Evolutionary conservation across 2,113 vertebrate species (phyloP), one percentile per base, ranked within the genome.

Genomic region (Oncorhynchus gorbuscha): DNA sequence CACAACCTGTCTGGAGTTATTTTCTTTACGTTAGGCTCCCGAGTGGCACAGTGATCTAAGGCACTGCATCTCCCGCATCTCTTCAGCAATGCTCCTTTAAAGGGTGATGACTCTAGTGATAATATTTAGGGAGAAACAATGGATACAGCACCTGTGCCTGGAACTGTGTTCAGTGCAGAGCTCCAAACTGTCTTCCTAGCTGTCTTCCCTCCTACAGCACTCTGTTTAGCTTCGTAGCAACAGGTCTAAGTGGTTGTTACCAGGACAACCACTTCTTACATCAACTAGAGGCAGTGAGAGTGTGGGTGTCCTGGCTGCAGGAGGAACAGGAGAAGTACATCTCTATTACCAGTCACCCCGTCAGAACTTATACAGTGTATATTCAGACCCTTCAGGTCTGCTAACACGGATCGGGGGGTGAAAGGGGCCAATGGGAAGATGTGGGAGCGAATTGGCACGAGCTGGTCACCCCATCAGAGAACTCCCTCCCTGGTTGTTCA

Each of bases 211-310:
- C 76, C 76, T 65, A 24, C 39, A 49, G 81, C 81, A 67, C 20
- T 28, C 35, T 83, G 78, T 72, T 74, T 68, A 79, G 82, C 67
- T 72, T 79, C 84, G 83, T 61, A 70, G 80, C 85, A 89, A 89
- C 88, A 88, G 82, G 82, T 88, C 81, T 79, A 81, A 84, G 84
- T 79, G 82, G 84, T 88, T 65, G 78, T 89, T 83, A 73, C 87
- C 80, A 65, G 68, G 84, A 85, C 76, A 85, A 89, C 85, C 20
- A 65, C 79, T 62, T 77, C 76, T 69, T 76, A 73, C 80, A 86
- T 80, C 82, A 74, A 72, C 80, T 65, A 66, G 22, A 24, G 61
- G 22, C 22, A n/a, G 5, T 3, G 22, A 30, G 22, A 73, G 76
- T 6, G 58, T 20, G 59, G 61, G 71, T 20, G 14, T 14, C 35